Evolutionary conservation across 1,140 invertebrate species (phyloP).

Genomic region (Nasonia longicornis): DNA sequence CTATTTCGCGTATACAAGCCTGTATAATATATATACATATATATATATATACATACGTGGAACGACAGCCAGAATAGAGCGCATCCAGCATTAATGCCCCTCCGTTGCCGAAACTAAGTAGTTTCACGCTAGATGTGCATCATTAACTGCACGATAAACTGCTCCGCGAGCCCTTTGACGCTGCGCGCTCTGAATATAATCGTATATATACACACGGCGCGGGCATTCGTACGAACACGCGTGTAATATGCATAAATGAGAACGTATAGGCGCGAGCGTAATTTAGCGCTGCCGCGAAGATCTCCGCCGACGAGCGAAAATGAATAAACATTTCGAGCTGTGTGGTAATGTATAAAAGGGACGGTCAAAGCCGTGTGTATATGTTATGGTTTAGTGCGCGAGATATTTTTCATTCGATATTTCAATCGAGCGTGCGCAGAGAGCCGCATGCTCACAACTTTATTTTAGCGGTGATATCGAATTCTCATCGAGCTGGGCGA

Average conservation of each 20-base stretch:
- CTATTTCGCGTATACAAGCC: neutral
- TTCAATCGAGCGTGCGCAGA: no score
- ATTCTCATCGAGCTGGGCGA: no score
- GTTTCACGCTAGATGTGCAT: constrained; percentile 33
- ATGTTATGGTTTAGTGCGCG: no score
- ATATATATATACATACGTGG: no score
- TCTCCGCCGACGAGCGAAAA: neutral
- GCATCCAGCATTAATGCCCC: neutral
- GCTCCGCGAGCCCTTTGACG: neutral
- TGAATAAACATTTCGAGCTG: neutral
- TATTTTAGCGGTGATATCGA: no score
- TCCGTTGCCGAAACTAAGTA: constrained; percentile 43
- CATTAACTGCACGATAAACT: constrained; percentile 42
- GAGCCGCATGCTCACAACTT: no score
- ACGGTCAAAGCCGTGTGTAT: no score
- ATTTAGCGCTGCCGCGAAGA: neutral
- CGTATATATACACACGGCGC: neutral
- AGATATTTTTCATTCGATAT: no score
- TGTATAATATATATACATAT: no score
- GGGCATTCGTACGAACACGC: neutral
- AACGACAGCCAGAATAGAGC: neutral
- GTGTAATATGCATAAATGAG: neutral
- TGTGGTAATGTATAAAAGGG: neutral
- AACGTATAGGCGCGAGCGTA: neutral
- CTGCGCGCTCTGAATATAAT: neutral